phyloP scores from a whole-genome alignment of 2,797 vertebrate species.

The Acanthurus tractus region DNA sequence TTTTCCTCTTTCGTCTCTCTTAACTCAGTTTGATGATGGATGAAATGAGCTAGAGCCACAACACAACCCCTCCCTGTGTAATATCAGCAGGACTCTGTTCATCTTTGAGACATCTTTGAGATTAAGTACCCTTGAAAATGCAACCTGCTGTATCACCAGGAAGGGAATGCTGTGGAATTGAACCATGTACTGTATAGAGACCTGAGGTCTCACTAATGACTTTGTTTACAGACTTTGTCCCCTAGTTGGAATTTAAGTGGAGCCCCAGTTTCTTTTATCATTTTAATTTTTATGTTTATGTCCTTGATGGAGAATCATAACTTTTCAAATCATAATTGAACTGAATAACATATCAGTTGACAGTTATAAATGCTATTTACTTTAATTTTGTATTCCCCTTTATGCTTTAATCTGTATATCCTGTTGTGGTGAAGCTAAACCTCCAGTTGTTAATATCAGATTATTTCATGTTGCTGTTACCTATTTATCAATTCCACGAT shows the following conservation, averaged over 20 bases:
- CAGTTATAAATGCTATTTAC: background rate
- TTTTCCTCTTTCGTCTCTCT: no score
- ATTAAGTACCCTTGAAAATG: background rate
- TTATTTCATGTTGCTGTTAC: constrained; percentile 35
- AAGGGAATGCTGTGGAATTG: background rate
- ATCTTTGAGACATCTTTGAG: background rate
- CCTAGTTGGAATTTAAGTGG: background rate
- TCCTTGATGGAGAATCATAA: background rate
- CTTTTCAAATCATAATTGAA: background rate
- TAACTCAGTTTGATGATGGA: no score
- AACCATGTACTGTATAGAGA: background rate
- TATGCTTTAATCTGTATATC: constrained; percentile 33
- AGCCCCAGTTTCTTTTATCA: background rate
- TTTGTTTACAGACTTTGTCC: background rate
- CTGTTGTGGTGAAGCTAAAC: background rate
- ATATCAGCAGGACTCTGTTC: no score
- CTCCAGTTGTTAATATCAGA: constrained; percentile 42
- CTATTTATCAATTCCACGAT: constrained; percentile 30
- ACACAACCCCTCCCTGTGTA: no score
- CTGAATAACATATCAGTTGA: rapidly evolving
- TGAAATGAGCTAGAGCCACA: no score
- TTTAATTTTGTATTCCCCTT: background rate
- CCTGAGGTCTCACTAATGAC: background rate
- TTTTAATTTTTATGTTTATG: background rate
- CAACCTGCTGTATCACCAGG: background rate